These are phyloP conservation scores for Nansenia antarctica DNA, from an alignment of 2,113 vertebrate species.

Conservation along the genomic window DNA sequence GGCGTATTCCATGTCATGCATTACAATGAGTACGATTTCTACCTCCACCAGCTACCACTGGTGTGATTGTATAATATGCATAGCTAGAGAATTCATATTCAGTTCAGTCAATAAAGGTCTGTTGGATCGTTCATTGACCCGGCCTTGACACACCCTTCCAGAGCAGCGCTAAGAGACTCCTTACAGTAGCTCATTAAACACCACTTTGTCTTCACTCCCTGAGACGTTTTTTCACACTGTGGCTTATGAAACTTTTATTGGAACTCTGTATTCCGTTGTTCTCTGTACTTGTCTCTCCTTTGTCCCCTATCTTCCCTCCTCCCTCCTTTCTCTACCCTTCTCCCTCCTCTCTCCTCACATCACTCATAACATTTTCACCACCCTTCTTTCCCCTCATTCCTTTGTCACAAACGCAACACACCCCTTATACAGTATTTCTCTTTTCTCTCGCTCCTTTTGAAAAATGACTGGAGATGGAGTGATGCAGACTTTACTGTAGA, in stretches of 20 bases:
- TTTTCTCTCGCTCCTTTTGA: background rate
- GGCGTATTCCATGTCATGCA: too few relatives aligned
- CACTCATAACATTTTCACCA: background rate
- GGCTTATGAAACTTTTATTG: conserved; percentile 44
- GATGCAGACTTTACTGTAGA: background rate
- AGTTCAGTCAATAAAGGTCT: background rate
- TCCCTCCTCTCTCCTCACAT: background rate
- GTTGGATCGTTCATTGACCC: background rate
- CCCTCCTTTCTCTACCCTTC: background rate
- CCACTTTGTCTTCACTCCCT: background rate
- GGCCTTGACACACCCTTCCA: too few relatives aligned
- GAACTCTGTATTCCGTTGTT: background rate
- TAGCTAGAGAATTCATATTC: background rate
- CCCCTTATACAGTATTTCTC: background rate
- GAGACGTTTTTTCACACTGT: too few relatives aligned
- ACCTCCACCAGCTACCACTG: too few relatives aligned
- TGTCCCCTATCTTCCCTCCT: background rate
- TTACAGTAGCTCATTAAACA: background rate
- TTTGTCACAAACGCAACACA: background rate
- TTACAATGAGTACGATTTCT: too few relatives aligned
- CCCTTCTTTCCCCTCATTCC: background rate
- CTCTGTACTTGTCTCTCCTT: background rate
- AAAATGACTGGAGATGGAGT: background rate
- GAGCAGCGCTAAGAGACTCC: too few relatives aligned
- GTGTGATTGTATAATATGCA: too few relatives aligned